A percentile compares a stretch with the other conserved stretches of the same genome.
These are phyloP conservation scores for Ichneumoninae sp. DNA, from an alignment of 2,888 invertebrate species.

Conservation along the genomic window DNA sequence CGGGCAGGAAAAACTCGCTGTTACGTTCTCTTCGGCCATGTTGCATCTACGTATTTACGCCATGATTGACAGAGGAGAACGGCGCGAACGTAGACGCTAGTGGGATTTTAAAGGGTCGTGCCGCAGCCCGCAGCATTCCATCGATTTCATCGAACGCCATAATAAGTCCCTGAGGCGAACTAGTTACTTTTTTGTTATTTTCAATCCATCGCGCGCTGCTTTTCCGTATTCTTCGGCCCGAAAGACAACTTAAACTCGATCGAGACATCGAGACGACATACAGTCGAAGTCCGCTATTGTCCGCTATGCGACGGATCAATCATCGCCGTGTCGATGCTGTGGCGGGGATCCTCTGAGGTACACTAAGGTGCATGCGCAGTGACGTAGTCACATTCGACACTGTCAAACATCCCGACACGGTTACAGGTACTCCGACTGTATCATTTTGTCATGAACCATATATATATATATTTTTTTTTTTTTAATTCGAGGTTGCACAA, in stretches of 20 bases:
- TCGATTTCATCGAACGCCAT: background rate
- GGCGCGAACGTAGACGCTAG: conserved; percentile 2
- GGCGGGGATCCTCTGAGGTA: too few relatives aligned
- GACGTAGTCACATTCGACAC: too few relatives aligned
- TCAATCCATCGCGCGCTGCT: background rate
- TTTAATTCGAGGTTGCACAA: background rate
- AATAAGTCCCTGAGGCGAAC: background rate
- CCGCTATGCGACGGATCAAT: too few relatives aligned
- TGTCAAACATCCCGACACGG: too few relatives aligned
- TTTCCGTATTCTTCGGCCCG: background rate
- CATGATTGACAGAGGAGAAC: conserved; percentile 61
- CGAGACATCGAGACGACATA: background rate
- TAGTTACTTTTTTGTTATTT: background rate
- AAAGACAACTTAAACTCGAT: background rate
- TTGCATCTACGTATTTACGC: conserved; percentile 81
- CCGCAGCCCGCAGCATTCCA: background rate
- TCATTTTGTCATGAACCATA: background rate
- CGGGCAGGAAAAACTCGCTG: conserved; percentile 67
- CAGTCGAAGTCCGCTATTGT: background rate
- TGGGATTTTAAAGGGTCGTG: background rate
- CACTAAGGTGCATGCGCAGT: too few relatives aligned
- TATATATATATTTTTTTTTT: too few relatives aligned
- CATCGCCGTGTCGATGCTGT: too few relatives aligned
- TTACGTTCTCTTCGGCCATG: conserved; percentile 78
- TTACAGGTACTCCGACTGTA: background rate